Conservation (phyloP, 2,797 vertebrate genomes). For the Limnodromus scolopaceus region DNA sequence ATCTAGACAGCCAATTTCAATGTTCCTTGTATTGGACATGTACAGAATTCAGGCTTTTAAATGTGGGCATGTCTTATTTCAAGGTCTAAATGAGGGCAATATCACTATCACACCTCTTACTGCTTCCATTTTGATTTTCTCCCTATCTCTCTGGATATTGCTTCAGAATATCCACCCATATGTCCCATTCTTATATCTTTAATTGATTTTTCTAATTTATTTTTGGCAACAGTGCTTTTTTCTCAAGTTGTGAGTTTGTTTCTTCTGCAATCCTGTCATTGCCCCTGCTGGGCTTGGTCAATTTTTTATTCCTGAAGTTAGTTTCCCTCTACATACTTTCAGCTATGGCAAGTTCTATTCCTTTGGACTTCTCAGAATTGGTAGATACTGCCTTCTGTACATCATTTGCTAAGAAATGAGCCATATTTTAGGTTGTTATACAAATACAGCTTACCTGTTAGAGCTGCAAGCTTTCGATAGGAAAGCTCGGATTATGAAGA, state of each 20-base stretch:
- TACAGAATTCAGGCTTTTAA: neutral
- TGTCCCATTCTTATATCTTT: neutral
- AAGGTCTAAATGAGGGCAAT: neutral
- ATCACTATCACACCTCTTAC: neutral
- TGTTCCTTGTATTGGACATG: neutral
- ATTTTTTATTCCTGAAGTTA: neutral
- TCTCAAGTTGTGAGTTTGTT: neutral
- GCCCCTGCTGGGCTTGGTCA: neutral
- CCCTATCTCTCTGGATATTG: neutral
- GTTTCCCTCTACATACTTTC: neutral
- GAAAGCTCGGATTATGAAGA: neutral
- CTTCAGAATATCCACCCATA: neutral
- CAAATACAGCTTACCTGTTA: neutral
- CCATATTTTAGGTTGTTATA: neutral
- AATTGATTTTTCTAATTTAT: neutral
- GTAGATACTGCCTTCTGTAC: neutral
- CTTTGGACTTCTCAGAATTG: neutral
- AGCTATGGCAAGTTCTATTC: neutral
- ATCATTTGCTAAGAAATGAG: neutral
- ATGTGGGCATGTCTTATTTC: neutral
- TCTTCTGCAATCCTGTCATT: neutral
- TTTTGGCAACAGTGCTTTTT: neutral
- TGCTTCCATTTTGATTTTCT: neutral
- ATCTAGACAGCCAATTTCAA: neutral
- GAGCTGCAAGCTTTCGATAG: neutral